Evolutionary conservation across 1,140 invertebrate species (phyloP).

Genomic region (Trinorchestia longiramus): DNA sequence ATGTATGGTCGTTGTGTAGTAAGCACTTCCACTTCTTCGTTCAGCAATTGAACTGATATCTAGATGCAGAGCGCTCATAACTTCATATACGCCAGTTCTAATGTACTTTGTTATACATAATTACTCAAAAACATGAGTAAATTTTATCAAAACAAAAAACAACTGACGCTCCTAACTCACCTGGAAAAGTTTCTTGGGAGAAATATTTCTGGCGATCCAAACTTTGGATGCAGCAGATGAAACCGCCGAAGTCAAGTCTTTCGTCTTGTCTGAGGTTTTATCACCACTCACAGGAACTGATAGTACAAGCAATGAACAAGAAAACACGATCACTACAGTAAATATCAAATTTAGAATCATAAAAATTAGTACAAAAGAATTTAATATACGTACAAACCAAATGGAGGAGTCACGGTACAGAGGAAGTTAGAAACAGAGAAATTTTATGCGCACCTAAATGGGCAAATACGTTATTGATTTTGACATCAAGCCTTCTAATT

Average conservation of each 20-base stretch:
- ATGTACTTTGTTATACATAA: not conserved
- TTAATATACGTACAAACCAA: not conserved
- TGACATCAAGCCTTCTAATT: too few relatives aligned
- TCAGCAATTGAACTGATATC: not conserved
- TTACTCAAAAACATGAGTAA: not conserved
- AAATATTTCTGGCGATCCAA: slow-evolving; percentile 65
- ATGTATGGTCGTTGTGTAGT: too few relatives aligned
- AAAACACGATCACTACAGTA: not conserved
- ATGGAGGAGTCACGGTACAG: not conserved
- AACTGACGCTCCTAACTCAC: not conserved
- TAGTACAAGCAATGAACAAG: not conserved
- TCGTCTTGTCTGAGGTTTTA: slow-evolving; percentile 12
- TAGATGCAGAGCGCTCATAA: not conserved
- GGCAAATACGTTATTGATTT: too few relatives aligned
- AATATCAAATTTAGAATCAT: not conserved
- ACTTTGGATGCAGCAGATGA: slow-evolving; percentile 57
- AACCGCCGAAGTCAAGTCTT: not conserved
- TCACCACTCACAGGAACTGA: slow-evolving; percentile 3
- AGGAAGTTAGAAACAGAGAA: not conserved
- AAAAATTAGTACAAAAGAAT: not conserved
- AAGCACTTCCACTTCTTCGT: not conserved
- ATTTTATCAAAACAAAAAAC: not conserved
- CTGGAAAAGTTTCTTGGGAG: slow-evolving; percentile 61
- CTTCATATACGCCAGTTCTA: not conserved
- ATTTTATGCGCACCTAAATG: too few relatives aligned